A percentile compares a stretch with the other conserved stretches of the same genome.
phyloP scores from a whole-genome alignment of 2,113 vertebrate species.

The Cynocephalus volans region DNA sequence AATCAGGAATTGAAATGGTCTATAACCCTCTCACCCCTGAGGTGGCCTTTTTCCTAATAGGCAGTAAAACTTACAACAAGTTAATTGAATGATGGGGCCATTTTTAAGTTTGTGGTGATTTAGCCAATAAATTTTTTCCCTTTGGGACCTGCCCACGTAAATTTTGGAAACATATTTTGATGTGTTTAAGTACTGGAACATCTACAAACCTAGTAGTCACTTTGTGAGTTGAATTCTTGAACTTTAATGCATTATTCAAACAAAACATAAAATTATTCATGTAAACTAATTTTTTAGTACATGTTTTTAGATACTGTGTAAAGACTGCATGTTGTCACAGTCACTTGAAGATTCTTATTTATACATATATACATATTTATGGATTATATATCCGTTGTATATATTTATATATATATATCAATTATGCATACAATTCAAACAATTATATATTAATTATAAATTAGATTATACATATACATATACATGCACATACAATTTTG shows the following conservation, averaged over 20 bases:
- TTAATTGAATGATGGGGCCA: background rate
- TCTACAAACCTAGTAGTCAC: background rate
- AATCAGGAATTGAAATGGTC: background rate
- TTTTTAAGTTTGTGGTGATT: conserved; percentile 35
- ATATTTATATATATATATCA: background rate
- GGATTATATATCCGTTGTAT: background rate
- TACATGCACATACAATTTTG: background rate
- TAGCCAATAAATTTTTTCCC: background rate
- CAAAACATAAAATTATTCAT: background rate
- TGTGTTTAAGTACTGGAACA: background rate
- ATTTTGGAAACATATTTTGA: conserved; percentile 5
- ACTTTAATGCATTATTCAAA: background rate
- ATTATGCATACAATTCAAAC: background rate
- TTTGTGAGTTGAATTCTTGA: background rate
- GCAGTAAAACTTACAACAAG: background rate
- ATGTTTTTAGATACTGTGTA: background rate
- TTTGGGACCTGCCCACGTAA: background rate
- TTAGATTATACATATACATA: background rate
- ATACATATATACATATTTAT: background rate
- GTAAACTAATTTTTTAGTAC: background rate
- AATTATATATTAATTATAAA: background rate
- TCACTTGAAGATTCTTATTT: background rate
- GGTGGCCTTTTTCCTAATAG: background rate
- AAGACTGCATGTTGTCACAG: background rate
- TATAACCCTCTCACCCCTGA: background rate